Percentiles rank a stretch among this genome's conserved stretches.
Conservation (phyloP, 2,797 vertebrate species). For the Stomatorhinus walkeri region DNA sequence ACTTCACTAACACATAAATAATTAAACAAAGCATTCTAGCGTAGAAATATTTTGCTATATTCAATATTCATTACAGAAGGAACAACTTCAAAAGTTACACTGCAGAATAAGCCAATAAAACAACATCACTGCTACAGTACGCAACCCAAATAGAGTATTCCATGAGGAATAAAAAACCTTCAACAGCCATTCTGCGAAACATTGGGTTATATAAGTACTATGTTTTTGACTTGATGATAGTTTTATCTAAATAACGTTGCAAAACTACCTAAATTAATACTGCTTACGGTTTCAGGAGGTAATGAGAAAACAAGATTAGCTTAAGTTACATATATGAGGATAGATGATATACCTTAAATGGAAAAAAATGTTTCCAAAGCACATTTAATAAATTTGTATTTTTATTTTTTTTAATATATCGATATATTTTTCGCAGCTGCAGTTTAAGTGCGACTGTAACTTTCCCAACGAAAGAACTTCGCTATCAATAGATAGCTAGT, state of each 20-base stretch:
- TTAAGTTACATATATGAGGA: neutral
- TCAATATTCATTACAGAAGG: neutral
- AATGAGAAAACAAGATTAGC: neutral
- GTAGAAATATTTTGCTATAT: neutral
- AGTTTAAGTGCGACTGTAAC: neutral
- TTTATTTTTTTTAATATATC: neutral
- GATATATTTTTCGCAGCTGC: neutral
- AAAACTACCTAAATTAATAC: neutral
- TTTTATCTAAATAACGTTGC: neutral
- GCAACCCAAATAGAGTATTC: neutral
- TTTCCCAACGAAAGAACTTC: neutral
- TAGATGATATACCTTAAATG: neutral
- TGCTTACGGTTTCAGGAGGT: neutral
- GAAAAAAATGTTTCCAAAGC: neutral
- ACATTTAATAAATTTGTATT: neutral
- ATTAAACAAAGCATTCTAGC: neutral
- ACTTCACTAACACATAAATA: neutral
- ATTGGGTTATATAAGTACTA: neutral
- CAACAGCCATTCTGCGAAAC: neutral
- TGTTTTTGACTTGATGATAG: neutral
- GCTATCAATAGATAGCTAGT: neutral
- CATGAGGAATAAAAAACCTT: neutral
- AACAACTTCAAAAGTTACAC: neutral
- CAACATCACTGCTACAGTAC: neutral
- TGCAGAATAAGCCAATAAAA: neutral